These are phyloP conservation scores for Leiothrix lutea DNA, from an alignment of 2,113 vertebrate genomes.

Conservation along the genomic window DNA sequence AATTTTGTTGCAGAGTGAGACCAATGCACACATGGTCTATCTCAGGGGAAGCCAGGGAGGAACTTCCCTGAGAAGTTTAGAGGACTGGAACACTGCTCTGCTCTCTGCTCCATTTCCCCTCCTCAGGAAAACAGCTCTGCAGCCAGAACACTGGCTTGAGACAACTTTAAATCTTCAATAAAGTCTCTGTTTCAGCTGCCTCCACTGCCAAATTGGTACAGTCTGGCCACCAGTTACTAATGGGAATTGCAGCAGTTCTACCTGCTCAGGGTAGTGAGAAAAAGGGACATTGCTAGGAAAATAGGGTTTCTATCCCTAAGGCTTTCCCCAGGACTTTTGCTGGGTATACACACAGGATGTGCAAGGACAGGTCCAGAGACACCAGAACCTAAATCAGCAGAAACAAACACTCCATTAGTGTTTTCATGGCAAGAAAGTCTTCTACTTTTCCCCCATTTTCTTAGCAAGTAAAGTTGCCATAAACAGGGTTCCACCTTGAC, in stretches of 20 bases:
- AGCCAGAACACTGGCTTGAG: neutral
- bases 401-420: conserved; percentile 33
- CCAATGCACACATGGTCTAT: neutral
- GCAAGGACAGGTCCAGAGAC: conserved; percentile 28
- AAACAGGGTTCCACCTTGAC: neutral
- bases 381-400: conserved; percentile 39
- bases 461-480: neutral
- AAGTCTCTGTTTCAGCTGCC: neutral
- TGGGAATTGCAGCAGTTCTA: neutral
- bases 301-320: neutral
- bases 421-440: neutral
- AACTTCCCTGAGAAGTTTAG: neutral
- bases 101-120: neutral
- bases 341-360: neutral
- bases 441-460: neutral
- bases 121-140: neutral
- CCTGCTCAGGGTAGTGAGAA: neutral
- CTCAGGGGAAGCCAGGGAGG: neutral
- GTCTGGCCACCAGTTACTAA: neutral
- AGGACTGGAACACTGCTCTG: neutral
- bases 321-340: neutral
- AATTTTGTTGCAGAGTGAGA: neutral
- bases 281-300: neutral
- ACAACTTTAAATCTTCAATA: neutral
- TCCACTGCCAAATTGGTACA: neutral